Conservation (phyloP, 92 coral and sea anemone genomes). For the Epizoanthus rinbou region DNA sequence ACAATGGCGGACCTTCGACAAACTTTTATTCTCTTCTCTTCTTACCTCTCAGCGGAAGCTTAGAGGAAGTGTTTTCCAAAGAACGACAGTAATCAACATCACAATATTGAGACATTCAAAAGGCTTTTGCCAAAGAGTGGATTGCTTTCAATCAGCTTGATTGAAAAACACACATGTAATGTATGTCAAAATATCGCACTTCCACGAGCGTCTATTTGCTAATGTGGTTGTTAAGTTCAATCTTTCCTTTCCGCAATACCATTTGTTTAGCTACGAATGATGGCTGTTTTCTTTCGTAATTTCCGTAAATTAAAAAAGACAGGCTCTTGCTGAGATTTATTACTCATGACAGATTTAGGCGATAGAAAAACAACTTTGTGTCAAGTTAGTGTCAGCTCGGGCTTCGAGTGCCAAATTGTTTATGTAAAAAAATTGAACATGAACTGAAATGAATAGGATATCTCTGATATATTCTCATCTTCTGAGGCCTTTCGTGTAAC, state of each 20-base stretch:
- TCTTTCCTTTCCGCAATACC: slow-evolving; percentile 10
- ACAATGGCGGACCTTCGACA: slow-evolving; percentile 73
- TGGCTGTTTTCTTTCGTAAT: slow-evolving; percentile 22
- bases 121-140: slow-evolving; percentile 77
- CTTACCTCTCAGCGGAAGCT: slow-evolving; percentile 96
- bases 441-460: slow-evolving; percentile 24
- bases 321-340: slow-evolving; percentile 20
- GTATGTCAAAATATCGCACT: slow-evolving; percentile 70
- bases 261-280: slow-evolving; percentile 24
- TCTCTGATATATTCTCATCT: slow-evolving; percentile 1
- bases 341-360: slow-evolving; percentile 26
- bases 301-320: slow-evolving; percentile 37
- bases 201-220: slow-evolving; percentile 65
- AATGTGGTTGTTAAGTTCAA: slow-evolving; percentile 44
- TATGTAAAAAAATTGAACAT: slow-evolving; percentile 37
- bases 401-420: slow-evolving; percentile 44
- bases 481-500: slow-evolving; percentile 36
- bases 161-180: slow-evolving; percentile 75
- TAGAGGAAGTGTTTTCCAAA: slow-evolving; percentile 69
- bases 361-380: slow-evolving; percentile 31
- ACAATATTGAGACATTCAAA: slow-evolving; percentile 85
- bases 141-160: slow-evolving; percentile 90
- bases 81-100: slow-evolving; percentile 82
- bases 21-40: slow-evolving; percentile 83
- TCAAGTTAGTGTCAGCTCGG: slow-evolving; percentile 30